phyloP scores from a whole-genome alignment of 2,797 vertebrate species.

The Halcyon chelicuti region DNA sequence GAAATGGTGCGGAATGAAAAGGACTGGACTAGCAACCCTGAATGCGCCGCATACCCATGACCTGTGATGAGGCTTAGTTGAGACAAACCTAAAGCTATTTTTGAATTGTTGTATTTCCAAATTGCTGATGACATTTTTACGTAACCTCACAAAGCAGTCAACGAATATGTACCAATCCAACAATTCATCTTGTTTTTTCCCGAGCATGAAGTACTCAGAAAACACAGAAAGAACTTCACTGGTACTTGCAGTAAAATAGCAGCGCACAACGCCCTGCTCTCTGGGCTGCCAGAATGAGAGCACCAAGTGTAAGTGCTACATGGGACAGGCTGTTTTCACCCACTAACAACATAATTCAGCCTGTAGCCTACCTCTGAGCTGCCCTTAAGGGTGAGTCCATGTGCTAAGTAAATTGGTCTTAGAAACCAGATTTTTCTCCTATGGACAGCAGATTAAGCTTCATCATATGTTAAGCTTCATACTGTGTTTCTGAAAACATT shows the following conservation, averaged over 20 bases:
- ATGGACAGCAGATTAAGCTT: background rate
- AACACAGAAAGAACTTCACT: background rate
- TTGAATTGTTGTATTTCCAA: background rate
- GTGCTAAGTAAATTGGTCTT: background rate
- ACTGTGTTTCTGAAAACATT: background rate
- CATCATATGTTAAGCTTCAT: background rate
- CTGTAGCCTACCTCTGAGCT: background rate
- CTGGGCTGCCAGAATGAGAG: background rate
- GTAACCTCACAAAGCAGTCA: background rate
- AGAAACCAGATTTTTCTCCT: background rate
- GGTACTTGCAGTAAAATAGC: background rate
- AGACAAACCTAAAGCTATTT: background rate
- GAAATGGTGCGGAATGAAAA: background rate
- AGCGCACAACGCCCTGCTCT: background rate
- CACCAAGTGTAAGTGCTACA: rapidly evolving
- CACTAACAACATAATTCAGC: background rate
- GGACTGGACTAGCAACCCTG: background rate
- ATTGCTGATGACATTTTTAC: background rate
- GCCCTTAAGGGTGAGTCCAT: rapidly evolving
- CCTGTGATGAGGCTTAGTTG: background rate
- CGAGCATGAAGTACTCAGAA: background rate
- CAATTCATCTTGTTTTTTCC: background rate
- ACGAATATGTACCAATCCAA: background rate
- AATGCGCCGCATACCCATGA: background rate
- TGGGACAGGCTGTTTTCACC: background rate